Percentiles rank a stretch among this genome's conserved stretches.
phyloP scores from a whole-genome alignment of 1,140 invertebrate genomes.

The Procambarus clarkii region DNA sequence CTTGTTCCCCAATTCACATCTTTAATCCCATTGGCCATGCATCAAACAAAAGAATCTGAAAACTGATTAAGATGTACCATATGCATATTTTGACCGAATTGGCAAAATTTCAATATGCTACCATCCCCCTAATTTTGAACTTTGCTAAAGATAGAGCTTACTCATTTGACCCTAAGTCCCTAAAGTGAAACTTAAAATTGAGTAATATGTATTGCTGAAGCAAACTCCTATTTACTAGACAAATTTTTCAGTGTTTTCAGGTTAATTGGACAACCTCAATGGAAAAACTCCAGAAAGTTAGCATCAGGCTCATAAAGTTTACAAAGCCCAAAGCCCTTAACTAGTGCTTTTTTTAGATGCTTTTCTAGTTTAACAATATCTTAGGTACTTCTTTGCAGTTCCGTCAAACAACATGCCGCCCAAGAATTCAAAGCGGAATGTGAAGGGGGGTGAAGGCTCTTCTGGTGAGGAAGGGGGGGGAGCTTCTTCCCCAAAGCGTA shows the following conservation, averaged over 20 bases:
- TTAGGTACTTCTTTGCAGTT: conserved; percentile 49
- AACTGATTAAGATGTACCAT: too few species aligned
- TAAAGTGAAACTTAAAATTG: too few species aligned
- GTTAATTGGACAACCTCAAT: background rate
- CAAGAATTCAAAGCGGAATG: conserved; percentile 50
- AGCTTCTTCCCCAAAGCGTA: conserved; percentile 48
- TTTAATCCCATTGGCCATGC: too few species aligned
- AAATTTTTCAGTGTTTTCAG: background rate
- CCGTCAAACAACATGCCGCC: conserved; percentile 38
- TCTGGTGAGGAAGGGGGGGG: conserved; percentile 52
- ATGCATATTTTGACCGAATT: too few species aligned
- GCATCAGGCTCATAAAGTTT: background rate
- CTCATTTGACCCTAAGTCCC: too few species aligned
- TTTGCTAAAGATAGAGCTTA: too few species aligned
- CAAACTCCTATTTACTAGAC: conserved; percentile 10
- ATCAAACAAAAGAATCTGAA: too few species aligned
- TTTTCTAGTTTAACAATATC: conserved; percentile 41
- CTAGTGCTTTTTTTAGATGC: background rate
- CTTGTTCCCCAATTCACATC: too few species aligned
- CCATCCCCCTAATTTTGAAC: too few species aligned
- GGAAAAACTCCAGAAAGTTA: background rate
- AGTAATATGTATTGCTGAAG: background rate
- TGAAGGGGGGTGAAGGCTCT: conserved; percentile 41
- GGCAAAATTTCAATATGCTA: too few species aligned
- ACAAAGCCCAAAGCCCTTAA: background rate